These are phyloP conservation scores for Blera fallax DNA, from an alignment of 2,888 invertebrate species.

Conservation along the genomic window DNA sequence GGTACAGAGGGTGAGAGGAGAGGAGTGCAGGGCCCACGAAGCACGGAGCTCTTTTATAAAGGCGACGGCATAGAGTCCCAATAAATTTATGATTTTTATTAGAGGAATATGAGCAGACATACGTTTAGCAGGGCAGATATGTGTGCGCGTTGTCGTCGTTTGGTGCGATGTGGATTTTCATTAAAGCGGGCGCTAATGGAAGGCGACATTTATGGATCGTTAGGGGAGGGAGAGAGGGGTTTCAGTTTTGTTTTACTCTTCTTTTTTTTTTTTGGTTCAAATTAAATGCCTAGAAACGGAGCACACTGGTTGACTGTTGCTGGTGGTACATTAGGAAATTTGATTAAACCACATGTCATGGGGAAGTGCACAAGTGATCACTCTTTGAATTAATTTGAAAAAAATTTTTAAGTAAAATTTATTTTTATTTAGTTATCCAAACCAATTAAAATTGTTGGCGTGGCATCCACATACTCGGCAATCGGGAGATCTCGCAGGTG, in stretches of 20 bases:
- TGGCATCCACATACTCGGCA: not conserved
- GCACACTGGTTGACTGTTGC: conserved; percentile 24
- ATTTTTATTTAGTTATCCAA: not conserved
- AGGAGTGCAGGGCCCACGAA: not conserved
- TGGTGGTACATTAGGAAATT: conserved; percentile 13
- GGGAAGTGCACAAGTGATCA: conserved; percentile 23
- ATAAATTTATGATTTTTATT: conserved; percentile 66
- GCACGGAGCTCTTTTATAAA: not conserved
- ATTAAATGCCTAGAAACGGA: conserved; percentile 19
- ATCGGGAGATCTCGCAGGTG: not conserved
- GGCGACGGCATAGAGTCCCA: conserved; percentile 31
- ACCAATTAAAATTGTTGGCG: not conserved
- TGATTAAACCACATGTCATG: conserved; percentile 30
- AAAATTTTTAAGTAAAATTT: not conserved
- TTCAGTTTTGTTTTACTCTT: not conserved
- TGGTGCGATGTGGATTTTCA: conserved; percentile 47
- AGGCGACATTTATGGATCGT: conserved; percentile 61
- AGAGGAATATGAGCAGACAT: conserved; percentile 38
- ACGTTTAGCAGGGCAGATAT: conserved; percentile 15
- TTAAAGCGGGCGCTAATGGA: conserved; percentile 61
- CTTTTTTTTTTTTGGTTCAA: not conserved
- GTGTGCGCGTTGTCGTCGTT: not conserved
- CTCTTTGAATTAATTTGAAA: conserved; percentile 3
- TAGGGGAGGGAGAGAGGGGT: not conserved
- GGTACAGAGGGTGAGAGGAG: conserved; percentile 17